A percentile compares a stretch with the other conserved stretches of the same genome.
Conservation (phyloP, 2,113 vertebrate species). For the Aphyosemion australe region DNA sequence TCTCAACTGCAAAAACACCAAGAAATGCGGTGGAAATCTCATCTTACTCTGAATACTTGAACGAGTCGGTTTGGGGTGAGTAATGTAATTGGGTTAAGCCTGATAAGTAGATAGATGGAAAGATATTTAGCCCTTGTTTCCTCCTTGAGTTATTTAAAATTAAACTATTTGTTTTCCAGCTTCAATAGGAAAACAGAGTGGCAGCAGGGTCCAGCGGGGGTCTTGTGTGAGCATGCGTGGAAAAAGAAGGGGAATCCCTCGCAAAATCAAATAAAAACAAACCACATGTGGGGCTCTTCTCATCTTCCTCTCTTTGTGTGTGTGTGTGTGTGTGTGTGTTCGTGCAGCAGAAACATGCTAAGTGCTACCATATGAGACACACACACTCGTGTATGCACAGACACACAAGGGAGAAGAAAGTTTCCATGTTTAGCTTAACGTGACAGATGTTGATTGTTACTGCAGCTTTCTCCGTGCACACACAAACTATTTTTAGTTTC, state of each 20-base stretch:
- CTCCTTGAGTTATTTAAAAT: not conserved
- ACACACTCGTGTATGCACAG: constrained; percentile 7
- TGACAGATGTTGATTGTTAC: constrained; percentile 71
- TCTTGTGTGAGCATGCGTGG: too few relatives aligned
- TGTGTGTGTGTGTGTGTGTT: not conserved
- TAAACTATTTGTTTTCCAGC: constrained; percentile 18
- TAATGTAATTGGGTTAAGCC: not conserved
- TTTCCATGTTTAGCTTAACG: constrained; percentile 74
- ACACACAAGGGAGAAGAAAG: constrained; percentile 46
- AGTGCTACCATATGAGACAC: constrained; percentile 49
- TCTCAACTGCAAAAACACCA: too few relatives aligned
- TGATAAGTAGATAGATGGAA: constrained; percentile 1
- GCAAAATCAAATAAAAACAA: constrained; percentile 27
- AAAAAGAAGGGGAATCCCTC: constrained; percentile 50
- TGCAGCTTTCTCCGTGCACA: constrained; percentile 34
- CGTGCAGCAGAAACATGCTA: constrained; percentile 29
- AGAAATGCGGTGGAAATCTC: too few relatives aligned
- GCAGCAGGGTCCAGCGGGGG: not conserved
- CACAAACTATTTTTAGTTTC: constrained; percentile 40
- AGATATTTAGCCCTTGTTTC: not conserved
- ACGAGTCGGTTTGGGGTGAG: constrained; percentile 12
- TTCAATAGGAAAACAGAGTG: not conserved
- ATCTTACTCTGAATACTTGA: constrained; percentile 27
- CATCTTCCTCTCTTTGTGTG: not conserved
- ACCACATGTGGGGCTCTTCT: constrained; percentile 40